Evolutionary conservation across 2,797 vertebrate genomes (phyloP), one percentile per base, ranked within the genome.

Genomic region (Prunella strophiata): DNA sequence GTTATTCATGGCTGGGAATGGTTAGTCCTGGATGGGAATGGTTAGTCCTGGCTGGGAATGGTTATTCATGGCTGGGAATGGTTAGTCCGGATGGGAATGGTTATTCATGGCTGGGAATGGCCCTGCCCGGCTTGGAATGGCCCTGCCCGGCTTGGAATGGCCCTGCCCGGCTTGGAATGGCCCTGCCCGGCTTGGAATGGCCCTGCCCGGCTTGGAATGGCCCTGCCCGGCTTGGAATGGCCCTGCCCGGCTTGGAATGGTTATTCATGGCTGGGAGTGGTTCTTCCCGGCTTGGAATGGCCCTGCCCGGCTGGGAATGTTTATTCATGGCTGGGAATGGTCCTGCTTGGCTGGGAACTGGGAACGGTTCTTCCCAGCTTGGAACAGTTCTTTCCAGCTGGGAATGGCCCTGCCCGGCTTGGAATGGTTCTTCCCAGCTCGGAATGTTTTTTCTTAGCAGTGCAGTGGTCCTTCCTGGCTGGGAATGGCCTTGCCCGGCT

Each of bases 121-220:
- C 75, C 97, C 97, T 98, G 98, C 96, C 26, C 1, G 3, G 48
- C 3, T 51, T 2, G 16, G 16, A 17, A 7, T 29, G 16, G n/a
- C n/a, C n/a, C n/a, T n/a, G n/a, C n/a, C n/a, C n/a, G n/a, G n/a
- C n/a, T n/a, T n/a, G n/a, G n/a, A n/a, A n/a, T n/a, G n/a, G n/a
- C 2, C 1, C 13, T 19, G 2, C 19, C 19, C n/a, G n/a, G n/a
- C n/a, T n/a, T n/a, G n/a, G n/a, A n/a, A n/a, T n/a, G n/a, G n/a
- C n/a, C n/a, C n/a, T n/a, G n/a, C n/a, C n/a, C n/a, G n/a, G n/a
- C n/a, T 22, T 1, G 16, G 16, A 17, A 7, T 29, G 16, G 50
- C 2, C 0, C 2, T 26, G 1, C 54, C 21, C 1, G 1, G 14
- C 20, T 27, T 26, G 13, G 63, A 66, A 20, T 11, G 30, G 15